Conservation (phyloP, 1,140 invertebrate species). For the Rhagoletis pomonella region DNA sequence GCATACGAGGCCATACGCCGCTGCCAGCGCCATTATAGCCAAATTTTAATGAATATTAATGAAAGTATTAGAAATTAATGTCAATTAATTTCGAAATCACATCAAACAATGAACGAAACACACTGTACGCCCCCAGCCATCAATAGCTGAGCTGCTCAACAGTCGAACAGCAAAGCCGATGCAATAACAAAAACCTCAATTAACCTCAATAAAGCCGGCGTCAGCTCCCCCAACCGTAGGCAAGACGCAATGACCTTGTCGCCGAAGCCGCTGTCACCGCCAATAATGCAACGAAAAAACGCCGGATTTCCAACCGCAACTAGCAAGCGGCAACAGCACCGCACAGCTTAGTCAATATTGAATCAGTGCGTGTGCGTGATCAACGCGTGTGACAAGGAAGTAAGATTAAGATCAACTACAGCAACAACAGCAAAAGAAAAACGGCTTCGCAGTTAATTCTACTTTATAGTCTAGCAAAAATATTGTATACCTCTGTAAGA, state of each 20-base stretch:
- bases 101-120: not conserved
- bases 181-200: conserved; percentile 4
- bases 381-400: conserved; percentile 18
- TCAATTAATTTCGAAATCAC: conserved; percentile 15
- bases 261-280: not conserved
- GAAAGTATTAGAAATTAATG: conserved; percentile 46
- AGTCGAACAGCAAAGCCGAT: not conserved
- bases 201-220: not conserved
- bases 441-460: conserved; percentile 26
- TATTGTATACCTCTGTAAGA: not conserved
- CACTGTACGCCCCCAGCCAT: conserved; percentile 31
- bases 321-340: not conserved
- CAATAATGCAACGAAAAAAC: conserved; percentile 18
- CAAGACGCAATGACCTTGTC: not conserved
- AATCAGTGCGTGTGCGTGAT: conserved; percentile 2
- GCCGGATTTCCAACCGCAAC: not conserved
- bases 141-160: not conserved
- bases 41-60: conserved; percentile 14
- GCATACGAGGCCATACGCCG: not conserved
- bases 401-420: conserved; percentile 41
- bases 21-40: not conserved
- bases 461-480: conserved; percentile 30
- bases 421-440: not conserved
- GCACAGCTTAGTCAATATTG: not conserved
- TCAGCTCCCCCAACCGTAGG: not conserved